Evolutionary conservation across 30 jellyfish, hydroid and myxozoan genomes (phyloP), one percentile per base, ranked within the genome.

Genomic region (Nemopilema nomurai): DNA sequence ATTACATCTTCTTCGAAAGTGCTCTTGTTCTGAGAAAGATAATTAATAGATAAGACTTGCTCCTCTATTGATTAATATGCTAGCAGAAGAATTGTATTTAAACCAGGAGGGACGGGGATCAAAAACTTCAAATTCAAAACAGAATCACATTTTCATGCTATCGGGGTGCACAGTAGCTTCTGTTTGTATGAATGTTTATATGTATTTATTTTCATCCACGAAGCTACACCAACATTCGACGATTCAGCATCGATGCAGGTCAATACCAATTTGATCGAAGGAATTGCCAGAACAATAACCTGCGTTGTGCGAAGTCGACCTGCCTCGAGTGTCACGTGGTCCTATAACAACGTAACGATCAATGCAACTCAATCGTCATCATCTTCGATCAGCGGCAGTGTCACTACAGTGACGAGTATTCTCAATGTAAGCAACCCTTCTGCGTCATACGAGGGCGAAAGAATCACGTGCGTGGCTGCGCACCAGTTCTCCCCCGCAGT

Each of bases 301-400:
- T 73, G 83, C 83, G 49, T 73, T 73, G 83, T 33, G 0, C 30
- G 50, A 1, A 49, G 83, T 31, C 30, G 83, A 73, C 83, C 83
- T 16, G 83, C 69, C 22, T 41, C 83, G 33, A 49, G 33, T 9
- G 51, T 73, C 0, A 73, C 69, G 25, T 73, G 83, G 83, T 30
- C n/a, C 20, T 73, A 73, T 21, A 0, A 0, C 28, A 0, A 33
- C 22, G 70, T 20, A 31, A 41, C 57, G 57, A 73, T 73, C 71
- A 32, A 73, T 73, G 83, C 83, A 19, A 31, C 83, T 18, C 50
- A 18, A 8, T 32, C 83, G 19, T 18, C 19, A 30, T 30, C 83
- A 1, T 13, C 70, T 32, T 28, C 49, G 18, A 32, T 18, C 16
- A 63, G 29, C n/a, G 64, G 69, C 0, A n/a, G 27, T 17, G 51